Evolutionary conservation across 2,797 vertebrate species (phyloP).

Genomic region (Argyrosomus regius): DNA sequence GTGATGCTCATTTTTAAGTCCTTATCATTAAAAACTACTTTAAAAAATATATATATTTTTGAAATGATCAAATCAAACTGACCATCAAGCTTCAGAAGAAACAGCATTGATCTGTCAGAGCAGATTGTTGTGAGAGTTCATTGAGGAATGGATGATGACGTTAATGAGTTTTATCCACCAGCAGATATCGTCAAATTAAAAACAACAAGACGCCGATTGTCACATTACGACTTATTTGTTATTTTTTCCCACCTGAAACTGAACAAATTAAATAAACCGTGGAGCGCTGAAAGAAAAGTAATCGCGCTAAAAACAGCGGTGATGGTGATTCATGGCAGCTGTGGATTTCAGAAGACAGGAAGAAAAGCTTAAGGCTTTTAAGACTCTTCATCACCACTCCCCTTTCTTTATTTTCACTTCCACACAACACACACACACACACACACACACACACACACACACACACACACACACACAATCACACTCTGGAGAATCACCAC

Average conservation of each 20-base stretch:
- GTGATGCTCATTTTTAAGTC: neutral
- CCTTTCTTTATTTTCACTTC: neutral
- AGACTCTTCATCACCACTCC: constrained; percentile 33
- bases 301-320: constrained; percentile 40
- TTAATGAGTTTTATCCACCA: constrained; percentile 17
- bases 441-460: neutral
- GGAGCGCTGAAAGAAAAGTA: constrained; percentile 31
- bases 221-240: neutral
- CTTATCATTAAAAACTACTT: neutral
- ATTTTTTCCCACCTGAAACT: neutral
- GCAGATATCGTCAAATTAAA: constrained; percentile 20
- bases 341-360: constrained; percentile 43
- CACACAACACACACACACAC: constrained; percentile 32
- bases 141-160: neutral
- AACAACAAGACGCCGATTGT: constrained; percentile 13
- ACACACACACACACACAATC: constrained; percentile 24
- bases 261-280: constrained; percentile 22
- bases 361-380: constrained; percentile 53
- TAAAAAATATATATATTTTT: neutral
- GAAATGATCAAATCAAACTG: constrained; percentile 3
- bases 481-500: constrained; percentile 42
- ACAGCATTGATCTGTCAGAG: constrained; percentile 6
- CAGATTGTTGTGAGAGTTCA: constrained; percentile 12
- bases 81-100: neutral
- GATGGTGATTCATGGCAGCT: constrained; percentile 53